Evolutionary conservation across 2,888 invertebrate genomes (phyloP).

Genomic region (Portevinia maculata): DNA sequence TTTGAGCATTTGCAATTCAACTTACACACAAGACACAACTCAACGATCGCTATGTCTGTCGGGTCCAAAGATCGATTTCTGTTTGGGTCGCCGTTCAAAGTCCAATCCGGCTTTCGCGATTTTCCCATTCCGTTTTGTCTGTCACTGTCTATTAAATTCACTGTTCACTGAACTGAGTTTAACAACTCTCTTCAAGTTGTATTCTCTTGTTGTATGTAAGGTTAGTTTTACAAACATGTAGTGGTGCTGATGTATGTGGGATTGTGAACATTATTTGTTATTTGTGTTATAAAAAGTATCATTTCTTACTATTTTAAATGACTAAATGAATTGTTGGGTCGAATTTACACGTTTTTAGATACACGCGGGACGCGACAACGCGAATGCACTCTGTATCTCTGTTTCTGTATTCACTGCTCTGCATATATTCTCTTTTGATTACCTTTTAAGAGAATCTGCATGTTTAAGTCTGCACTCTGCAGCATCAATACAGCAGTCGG

Average conservation of each 20-base stretch:
- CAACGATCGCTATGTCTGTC: constrained; percentile 40
- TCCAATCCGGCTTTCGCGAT: constrained; percentile 80
- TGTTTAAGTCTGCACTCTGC: no score
- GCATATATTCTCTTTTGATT: not conserved
- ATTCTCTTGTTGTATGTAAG: constrained; percentile 26
- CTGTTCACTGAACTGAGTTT: not conserved
- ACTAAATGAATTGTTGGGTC: no score
- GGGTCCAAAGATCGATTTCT: constrained; percentile 79
- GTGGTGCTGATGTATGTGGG: no score
- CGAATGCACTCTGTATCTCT: no score
- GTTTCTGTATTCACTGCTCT: no score
- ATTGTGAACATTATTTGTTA: no score
- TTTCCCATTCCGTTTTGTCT: constrained; percentile 44
- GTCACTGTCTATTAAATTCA: constrained; percentile 11
- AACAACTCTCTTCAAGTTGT: not conserved
- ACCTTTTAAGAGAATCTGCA: constrained; percentile 23
- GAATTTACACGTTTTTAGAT: no score
- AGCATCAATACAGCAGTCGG: no score
- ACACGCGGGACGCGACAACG: no score
- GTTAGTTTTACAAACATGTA: constrained; percentile 35
- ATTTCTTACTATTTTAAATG: no score
- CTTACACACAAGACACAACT: constrained; percentile 31
- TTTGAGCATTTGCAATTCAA: constrained; percentile 37
- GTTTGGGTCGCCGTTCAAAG: constrained; percentile 80
- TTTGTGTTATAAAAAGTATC: no score